A percentile compares a stretch with the other conserved stretches of the same genome.
Conservation (phyloP, 2,113 vertebrate genomes). For the Ovibos moschatus region DNA sequence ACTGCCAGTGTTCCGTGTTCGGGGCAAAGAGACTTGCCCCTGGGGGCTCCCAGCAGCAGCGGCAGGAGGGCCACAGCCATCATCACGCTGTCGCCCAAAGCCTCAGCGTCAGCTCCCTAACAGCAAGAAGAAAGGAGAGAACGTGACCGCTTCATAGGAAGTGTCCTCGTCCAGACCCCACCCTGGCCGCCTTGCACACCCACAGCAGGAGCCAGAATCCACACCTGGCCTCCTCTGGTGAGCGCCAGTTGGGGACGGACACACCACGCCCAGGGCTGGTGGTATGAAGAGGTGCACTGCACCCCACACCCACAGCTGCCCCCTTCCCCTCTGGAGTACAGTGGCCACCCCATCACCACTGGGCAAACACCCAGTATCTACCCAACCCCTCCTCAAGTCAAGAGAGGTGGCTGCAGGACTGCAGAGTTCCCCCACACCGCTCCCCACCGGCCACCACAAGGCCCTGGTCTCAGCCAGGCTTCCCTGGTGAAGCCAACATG, state of each 20-base stretch:
- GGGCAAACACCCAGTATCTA: neutral
- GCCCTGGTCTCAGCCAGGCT: neutral
- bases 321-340: neutral
- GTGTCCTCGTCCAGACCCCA: accelerated
- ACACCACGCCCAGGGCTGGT: neutral
- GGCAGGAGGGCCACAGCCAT: neutral
- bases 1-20: accelerated
- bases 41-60: neutral
- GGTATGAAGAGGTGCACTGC: accelerated
- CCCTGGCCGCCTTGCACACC: accelerated
- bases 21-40: neutral
- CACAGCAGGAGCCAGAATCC: neutral
- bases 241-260: accelerated
- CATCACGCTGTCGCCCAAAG: neutral
- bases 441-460: neutral
- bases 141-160: accelerated
- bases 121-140: too few relatives aligned
- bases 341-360: neutral
- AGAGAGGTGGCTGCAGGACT: neutral
- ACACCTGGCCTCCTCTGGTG: accelerated
- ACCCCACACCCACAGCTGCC: accelerated
- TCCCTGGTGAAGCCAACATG: neutral
- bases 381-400: too few relatives aligned
- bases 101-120: neutral
- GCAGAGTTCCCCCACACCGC: accelerated